These are phyloP conservation scores for Margarornis squamiger DNA, from an alignment of 2,797 vertebrate genomes.

Conservation along the genomic window DNA sequence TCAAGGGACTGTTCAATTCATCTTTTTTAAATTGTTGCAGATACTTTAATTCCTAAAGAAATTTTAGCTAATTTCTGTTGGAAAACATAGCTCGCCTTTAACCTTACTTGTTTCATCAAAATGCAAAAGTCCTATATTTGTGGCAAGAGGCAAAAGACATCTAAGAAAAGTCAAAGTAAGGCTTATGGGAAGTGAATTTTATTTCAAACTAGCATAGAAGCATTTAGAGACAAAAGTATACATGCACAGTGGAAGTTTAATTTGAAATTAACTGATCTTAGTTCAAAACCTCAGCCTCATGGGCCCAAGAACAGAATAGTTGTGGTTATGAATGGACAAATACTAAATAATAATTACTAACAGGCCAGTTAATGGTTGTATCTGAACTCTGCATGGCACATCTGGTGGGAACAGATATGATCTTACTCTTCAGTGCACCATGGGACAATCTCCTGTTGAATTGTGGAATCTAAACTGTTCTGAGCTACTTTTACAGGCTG, in stretches of 20 bases:
- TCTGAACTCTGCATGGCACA: neutral
- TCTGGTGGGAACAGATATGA: neutral
- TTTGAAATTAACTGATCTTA: neutral
- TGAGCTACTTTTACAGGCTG: neutral
- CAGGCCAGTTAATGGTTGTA: neutral
- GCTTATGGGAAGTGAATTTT: neutral
- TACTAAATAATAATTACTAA: neutral
- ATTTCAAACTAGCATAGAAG: neutral
- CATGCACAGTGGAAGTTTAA: neutral
- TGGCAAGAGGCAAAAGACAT: neutral
- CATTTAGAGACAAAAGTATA: neutral
- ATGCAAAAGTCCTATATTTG: neutral
- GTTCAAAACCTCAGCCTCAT: neutral
- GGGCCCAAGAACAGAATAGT: neutral
- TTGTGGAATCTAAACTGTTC: neutral
- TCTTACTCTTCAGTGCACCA: neutral
- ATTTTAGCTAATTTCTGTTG: neutral
- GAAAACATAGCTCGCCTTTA: neutral
- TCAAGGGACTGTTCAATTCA: neutral
- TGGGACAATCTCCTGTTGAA: neutral
- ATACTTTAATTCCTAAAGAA: neutral
- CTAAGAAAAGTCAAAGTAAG: neutral
- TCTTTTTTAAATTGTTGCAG: neutral
- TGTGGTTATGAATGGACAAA: neutral
- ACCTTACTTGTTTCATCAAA: neutral